Evolutionary conservation across 2,113 vertebrate species (phyloP).

Genomic region (Felis catus): F.catus_Fca126_mat1.0 CM031420.1:61364001-61364500

Average conservation of each 20-base stretch:
- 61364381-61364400: background rate
- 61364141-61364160: conserved; percentile 40
- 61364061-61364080: background rate
- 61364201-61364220: conserved; percentile 1
- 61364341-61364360: conserved; percentile 33
- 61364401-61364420: conserved; percentile 6
- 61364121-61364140: conserved; percentile 4
- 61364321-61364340: conserved; percentile 10
- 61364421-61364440: conserved; percentile 13
- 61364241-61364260: conserved; percentile 19
- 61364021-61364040: background rate
- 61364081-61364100: background rate
- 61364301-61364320: conserved; percentile 20
- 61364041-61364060: background rate
- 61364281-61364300: conserved; percentile 57
- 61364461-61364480: background rate
- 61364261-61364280: conserved; percentile 39
- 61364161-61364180: conserved; percentile 48
- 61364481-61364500: background rate
- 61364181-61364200: background rate
- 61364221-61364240: conserved; percentile 26
- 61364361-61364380: conserved; percentile 13
- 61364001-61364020: background rate
- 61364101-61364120: conserved; percentile 30
- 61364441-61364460: background rate